Conservation (phyloP, 2,888 invertebrate species). For the Eumerus sabulonum region DNA sequence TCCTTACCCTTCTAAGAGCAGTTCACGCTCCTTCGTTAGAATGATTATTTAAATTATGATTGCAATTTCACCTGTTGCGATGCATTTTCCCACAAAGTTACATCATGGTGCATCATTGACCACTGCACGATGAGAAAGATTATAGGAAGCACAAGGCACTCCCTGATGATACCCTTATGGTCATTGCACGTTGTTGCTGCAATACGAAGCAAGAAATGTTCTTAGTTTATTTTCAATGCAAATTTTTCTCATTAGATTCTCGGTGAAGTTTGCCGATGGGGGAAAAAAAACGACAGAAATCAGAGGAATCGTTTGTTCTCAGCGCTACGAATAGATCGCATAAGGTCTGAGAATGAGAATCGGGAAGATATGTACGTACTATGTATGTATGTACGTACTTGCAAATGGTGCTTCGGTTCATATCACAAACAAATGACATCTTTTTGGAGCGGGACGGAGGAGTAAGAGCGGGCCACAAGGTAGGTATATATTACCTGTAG, state of each 20-base stretch:
- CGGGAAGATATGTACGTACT: neutral
- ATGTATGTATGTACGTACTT: neutral
- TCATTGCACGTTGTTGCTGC: constrained; percentile 10
- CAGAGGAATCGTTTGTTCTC: neutral
- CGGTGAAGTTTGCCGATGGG: too few relatives aligned
- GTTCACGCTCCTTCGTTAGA: too few relatives aligned
- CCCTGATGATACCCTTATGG: too few relatives aligned
- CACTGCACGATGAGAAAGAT: constrained; percentile 33
- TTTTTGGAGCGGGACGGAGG: neutral
- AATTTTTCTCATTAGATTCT: constrained; percentile 19
- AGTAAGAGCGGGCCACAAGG: neutral
- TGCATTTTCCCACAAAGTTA: constrained; percentile 59
- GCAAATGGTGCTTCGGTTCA: constrained; percentile 1
- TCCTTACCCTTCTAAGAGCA: neutral
- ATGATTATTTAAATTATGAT: constrained; percentile 34
- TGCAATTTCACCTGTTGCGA: constrained; percentile 36
- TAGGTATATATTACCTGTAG: neutral
- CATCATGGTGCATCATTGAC: constrained; percentile 4
- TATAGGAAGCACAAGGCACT: constrained; percentile 5
- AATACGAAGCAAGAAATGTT: constrained; percentile 35
- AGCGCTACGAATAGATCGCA: neutral
- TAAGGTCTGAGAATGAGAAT: neutral
- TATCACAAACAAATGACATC: constrained; percentile 9
- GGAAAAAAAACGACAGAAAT: neutral
- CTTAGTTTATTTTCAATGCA: constrained; percentile 44